These are phyloP conservation scores for Rhodinocichla rosea DNA, from an alignment of 2,113 vertebrate genomes.

Conservation along the genomic window DNA sequence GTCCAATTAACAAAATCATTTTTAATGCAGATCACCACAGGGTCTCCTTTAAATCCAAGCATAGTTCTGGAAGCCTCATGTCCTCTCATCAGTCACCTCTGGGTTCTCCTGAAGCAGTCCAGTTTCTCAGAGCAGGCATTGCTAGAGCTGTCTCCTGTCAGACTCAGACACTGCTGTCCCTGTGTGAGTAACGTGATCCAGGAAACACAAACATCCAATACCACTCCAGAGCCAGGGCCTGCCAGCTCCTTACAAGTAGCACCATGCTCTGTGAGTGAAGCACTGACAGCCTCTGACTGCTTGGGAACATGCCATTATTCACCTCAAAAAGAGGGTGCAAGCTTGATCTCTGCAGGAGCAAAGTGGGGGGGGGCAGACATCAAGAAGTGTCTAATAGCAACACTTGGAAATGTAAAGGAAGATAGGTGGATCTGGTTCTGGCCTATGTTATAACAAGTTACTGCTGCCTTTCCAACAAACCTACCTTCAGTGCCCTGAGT, in stretches of 20 bases:
- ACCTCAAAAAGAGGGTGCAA: background rate
- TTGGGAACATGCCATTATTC: background rate
- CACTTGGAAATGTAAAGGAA: background rate
- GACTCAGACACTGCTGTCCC: background rate
- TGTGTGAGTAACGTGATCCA: background rate
- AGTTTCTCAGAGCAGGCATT: background rate
- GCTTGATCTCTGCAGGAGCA: background rate
- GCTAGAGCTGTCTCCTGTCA: background rate
- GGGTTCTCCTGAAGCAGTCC: background rate
- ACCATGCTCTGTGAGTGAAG: background rate
- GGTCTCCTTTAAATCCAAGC: background rate
- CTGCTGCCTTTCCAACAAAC: background rate
- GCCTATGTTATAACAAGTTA: background rate
- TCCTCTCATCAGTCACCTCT: background rate
- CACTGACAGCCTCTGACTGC: background rate
- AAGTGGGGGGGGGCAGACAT: background rate
- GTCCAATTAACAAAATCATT: background rate
- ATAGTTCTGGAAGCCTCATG: background rate
- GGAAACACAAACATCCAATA: background rate
- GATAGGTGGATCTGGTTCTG: background rate
- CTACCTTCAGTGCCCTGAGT: background rate
- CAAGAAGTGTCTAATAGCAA: background rate
- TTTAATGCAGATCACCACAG: background rate
- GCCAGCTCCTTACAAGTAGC: background rate
- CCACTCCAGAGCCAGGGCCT: background rate